A percentile compares a stretch with the other conserved stretches of the same genome.
Evolutionary conservation across 2,888 invertebrate genomes (phyloP).

Genomic region (Brassicogethes aeneus): DNA sequence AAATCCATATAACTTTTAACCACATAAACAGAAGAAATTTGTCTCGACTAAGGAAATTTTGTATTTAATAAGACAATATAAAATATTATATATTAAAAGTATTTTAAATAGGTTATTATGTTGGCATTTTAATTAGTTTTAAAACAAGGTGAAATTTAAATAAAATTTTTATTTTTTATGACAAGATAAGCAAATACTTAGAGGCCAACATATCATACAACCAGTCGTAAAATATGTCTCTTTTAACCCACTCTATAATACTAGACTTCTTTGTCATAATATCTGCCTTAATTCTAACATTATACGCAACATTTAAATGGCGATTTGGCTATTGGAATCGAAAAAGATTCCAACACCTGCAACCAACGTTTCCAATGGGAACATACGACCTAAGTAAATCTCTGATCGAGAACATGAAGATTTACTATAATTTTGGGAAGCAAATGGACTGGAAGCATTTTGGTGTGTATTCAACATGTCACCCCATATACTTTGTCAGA

Average conservation of each 20-base stretch:
- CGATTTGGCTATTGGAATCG: constrained; percentile 5
- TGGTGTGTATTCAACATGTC: constrained; percentile 6
- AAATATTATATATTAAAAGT: too few species aligned
- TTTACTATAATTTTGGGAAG: constrained; percentile 8
- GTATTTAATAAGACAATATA: too few species aligned
- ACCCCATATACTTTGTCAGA: constrained; percentile 6
- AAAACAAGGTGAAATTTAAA: too few species aligned
- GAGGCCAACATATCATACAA: too few species aligned
- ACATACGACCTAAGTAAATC: constrained; percentile 2
- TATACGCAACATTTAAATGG: background rate
- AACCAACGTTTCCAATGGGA: constrained; percentile 8
- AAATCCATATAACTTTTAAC: too few species aligned
- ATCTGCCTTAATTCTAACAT: background rate
- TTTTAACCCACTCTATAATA: background rate
- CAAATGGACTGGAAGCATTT: constrained; percentile 7
- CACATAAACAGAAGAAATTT: too few species aligned
- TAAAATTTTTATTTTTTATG: too few species aligned
- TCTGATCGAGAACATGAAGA: constrained; percentile 2
- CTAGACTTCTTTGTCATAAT: background rate
- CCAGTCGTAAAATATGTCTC: background rate
- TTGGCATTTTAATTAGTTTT: too few species aligned
- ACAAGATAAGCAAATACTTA: background rate
- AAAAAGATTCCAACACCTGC: constrained; percentile 1
- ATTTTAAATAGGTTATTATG: too few species aligned
- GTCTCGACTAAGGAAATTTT: too few species aligned